Evolutionary conservation across 2,797 vertebrate genomes (phyloP).

Genomic region (Triplophysa bombifrons): DNA sequence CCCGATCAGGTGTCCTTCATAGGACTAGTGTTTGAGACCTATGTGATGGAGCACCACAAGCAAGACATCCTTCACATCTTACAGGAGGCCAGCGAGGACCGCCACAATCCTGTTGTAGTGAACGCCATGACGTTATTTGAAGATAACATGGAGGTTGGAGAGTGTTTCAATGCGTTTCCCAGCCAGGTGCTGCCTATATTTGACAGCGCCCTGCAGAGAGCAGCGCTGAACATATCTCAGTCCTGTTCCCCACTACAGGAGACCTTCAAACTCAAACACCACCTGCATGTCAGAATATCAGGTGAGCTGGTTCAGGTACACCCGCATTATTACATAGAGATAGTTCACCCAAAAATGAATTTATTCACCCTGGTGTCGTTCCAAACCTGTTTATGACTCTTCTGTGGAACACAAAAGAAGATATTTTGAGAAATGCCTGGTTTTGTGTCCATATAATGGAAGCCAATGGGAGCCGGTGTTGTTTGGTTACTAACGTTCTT

Average conservation of each 20-base stretch:
- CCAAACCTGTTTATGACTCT: no score
- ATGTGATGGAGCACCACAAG: slow-evolving; percentile 83
- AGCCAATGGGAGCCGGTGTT: no score
- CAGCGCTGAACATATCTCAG: slow-evolving; percentile 69
- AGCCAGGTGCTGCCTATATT: slow-evolving; percentile 83
- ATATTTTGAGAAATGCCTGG: no score
- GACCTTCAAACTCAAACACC: slow-evolving; percentile 70
- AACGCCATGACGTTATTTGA: slow-evolving; percentile 95
- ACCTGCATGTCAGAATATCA: slow-evolving; percentile 87
- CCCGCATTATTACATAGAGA: no score
- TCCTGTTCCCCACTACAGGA: slow-evolving; percentile 37
- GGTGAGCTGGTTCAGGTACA: slow-evolving; percentile 71
- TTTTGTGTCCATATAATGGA: no score
- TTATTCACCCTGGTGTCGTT: no score
- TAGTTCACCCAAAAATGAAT: no score
- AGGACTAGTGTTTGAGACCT: slow-evolving; percentile 86
- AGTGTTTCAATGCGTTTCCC: slow-evolving; percentile 89
- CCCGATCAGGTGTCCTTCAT: slow-evolving; percentile 81
- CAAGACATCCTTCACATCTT: slow-evolving; percentile 80
- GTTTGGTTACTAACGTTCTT: no score
- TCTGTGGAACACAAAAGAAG: no score
- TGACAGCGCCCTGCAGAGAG: slow-evolving; percentile 81
- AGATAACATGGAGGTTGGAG: slow-evolving; percentile 94
- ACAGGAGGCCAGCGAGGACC: slow-evolving; percentile 72
- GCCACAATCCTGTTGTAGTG: slow-evolving; percentile 84